Evolutionary conservation across 1,140 invertebrate species (phyloP), one percentile per base, ranked within the genome.

Genomic region (Liolophura sinensis): DNA sequence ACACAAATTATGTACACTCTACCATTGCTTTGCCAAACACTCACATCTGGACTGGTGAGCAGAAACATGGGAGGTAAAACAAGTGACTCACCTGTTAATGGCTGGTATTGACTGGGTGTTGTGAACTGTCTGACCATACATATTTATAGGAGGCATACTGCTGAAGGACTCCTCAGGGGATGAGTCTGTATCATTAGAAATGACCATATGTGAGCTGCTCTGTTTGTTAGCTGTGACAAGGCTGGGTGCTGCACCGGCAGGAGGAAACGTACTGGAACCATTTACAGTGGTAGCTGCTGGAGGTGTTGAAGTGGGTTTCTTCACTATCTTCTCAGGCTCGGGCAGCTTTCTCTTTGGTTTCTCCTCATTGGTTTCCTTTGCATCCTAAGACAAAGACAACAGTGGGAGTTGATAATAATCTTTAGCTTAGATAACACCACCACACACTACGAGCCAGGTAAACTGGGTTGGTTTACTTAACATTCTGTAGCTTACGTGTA

Each of bases 141-240:
- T 72, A 67, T 76, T 72, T 20, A 79, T 79, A 0, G 75, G 77
- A 49, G 77, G 77, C 50, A 79, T 77, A 40, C 31, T 31, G 64
- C 67, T 27, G 70, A 65, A 24, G 67, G 65, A 55, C 60, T 61
- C n/a, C 51, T 60, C 27, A 59, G 60, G 20, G 68, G 67, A 4
- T 60, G 20, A 46, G 58, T 60, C 51, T 59, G 31, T 40, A 40
- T 40, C 31, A 40, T 40, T 40, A 9, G 31, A 3, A 40, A 40
- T 40, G 31, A 3, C 31, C 31, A 40, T 40, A 3, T 40, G 31
- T 40, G 31, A 40, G 31, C 31, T 40, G 31, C 31, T 40, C 31
- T 40, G 31, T 40, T 40, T 40, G 31, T 40, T 40, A 40, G 31
- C 31, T 40, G 31, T 40, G 18, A 47, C 25, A 20, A 63, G 24